Conservation (phyloP, 2,888 invertebrate species). For the Hoplodrina ambigua region DNA sequence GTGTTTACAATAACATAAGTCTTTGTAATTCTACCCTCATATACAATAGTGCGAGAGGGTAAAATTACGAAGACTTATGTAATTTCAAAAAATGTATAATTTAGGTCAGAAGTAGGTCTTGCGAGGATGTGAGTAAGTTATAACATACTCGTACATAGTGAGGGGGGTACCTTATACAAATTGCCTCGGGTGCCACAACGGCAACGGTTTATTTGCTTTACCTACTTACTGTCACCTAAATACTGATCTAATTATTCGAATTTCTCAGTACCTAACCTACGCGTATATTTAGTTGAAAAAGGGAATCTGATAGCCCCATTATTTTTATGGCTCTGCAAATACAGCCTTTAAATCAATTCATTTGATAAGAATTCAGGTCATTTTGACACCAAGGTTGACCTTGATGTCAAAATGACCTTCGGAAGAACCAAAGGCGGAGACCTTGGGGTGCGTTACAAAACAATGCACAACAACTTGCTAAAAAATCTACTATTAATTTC, state of each 20-base stretch:
- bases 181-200: constrained; percentile 27
- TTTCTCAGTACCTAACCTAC: constrained; percentile 40
- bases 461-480: constrained; percentile 48
- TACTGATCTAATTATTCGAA: constrained; percentile 53
- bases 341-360: constrained; percentile 47
- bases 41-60: neutral
- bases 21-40: no score
- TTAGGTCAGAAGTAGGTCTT: neutral
- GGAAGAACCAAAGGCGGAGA: constrained; percentile 28
- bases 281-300: constrained; percentile 21
- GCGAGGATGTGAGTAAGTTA: constrained; percentile 13
- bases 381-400: constrained; percentile 57
- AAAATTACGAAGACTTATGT: neutral
- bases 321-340: constrained; percentile 18
- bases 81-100: neutral
- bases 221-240: constrained; percentile 59
- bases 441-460: constrained; percentile 60
- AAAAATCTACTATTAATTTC: constrained; percentile 33
- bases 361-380: constrained; percentile 56
- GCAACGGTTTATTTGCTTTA: constrained; percentile 33
- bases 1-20: neutral
- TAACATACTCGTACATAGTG: constrained; percentile 24
- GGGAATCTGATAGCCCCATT: constrained; percentile 18
- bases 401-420: constrained; percentile 30
- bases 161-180: constrained; percentile 28